Percentiles rank a stretch among this genome's conserved stretches.
Conservation (phyloP, 2,113 vertebrate species). For the Thamnophis sirtalis region DNA sequence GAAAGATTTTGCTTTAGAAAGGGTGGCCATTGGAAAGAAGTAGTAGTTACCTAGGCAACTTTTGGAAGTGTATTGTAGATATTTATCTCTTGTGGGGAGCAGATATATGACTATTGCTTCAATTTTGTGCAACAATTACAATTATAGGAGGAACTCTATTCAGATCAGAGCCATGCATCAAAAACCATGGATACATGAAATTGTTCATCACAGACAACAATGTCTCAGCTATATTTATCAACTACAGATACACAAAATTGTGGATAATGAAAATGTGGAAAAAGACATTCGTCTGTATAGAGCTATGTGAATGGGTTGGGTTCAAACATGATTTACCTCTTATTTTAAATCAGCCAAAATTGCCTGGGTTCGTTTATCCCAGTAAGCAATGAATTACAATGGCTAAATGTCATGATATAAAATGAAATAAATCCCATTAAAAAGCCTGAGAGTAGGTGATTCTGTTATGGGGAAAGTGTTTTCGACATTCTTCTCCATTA, state of each 20-base stretch:
- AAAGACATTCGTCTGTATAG: neutral
- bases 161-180: neutral
- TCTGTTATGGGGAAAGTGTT: neutral
- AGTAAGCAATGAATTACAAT: neutral
- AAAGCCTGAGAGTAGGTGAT: neutral
- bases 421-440: neutral
- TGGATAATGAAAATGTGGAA: neutral
- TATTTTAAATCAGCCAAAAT: neutral
- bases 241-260: neutral
- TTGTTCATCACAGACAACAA: neutral
- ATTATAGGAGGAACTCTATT: neutral
- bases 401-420: neutral
- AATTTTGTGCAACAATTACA: neutral
- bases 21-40: neutral
- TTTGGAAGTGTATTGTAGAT: neutral
- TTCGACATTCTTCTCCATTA: neutral
- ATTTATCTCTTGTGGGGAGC: neutral
- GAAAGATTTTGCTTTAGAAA: neutral
- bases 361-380: neutral
- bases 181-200: neutral
- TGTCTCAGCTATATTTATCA: neutral
- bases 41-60: neutral
- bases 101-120: neutral
- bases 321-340: neutral
- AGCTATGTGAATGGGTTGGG: neutral